Conservation (phyloP, 2,888 invertebrate species). For the Eubasilissa splendida region DNA sequence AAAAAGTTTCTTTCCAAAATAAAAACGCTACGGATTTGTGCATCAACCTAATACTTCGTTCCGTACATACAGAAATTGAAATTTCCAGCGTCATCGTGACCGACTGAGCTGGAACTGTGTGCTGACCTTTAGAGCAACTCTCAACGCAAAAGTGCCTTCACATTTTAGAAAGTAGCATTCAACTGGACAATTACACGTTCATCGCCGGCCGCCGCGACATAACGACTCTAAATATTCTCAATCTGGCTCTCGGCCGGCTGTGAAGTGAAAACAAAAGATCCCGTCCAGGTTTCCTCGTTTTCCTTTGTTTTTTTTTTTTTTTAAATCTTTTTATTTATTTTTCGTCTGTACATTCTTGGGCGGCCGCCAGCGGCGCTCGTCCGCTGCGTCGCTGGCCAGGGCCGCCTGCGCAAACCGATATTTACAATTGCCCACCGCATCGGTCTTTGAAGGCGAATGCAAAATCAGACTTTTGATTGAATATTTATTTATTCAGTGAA, state of each 20-base stretch:
- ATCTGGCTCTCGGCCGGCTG: neutral
- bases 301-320: neutral
- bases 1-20: no score
- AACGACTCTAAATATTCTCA: neutral
- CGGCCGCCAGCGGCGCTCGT: neutral
- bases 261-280: constrained; percentile 16
- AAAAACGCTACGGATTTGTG: no score
- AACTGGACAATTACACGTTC: no score
- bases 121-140: no score
- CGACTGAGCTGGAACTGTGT: no score
- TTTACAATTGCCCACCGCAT: neutral
- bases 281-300: neutral
- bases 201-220: no score
- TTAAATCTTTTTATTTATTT: constrained; percentile 37
- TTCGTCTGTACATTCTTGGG: constrained; percentile 42
- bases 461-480: constrained; percentile 14
- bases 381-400: neutral
- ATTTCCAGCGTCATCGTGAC: no score
- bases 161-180: no score
- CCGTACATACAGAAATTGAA: no score
- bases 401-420: constrained; percentile 1
- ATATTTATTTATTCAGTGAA: constrained; percentile 22
- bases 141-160: no score
- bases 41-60: no score
- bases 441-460: constrained; percentile 29